These are phyloP conservation scores for Chrysomallon squamiferum DNA, from an alignment of 1,140 invertebrate species.

Conservation along the genomic window DNA sequence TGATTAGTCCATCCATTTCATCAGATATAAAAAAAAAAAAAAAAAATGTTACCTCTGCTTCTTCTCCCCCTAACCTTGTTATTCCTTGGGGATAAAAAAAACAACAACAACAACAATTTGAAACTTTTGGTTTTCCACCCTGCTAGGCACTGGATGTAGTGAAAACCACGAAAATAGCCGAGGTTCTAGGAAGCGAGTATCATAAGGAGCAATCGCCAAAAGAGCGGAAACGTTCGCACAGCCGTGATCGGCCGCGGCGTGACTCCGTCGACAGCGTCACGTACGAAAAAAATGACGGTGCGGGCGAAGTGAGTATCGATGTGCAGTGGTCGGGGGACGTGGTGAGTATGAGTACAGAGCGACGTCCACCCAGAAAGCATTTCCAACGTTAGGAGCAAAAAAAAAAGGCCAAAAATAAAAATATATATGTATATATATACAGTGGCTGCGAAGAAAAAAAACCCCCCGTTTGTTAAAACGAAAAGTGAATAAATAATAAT, in stretches of 20 bases:
- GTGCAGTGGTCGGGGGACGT: constrained; percentile 47
- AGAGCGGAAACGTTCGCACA: constrained; percentile 63
- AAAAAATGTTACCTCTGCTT: too few relatives aligned
- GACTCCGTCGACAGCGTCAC: constrained; percentile 72
- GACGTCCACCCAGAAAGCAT: not conserved
- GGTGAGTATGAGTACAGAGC: constrained; percentile 57
- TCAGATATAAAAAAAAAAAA: too few relatives aligned
- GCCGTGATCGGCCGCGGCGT: constrained; percentile 67
- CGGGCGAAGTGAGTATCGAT: constrained; percentile 69
- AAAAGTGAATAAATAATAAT: too few relatives aligned
- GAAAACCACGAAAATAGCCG: constrained; percentile 84
- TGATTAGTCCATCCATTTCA: too few relatives aligned
- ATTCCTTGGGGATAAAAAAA: too few relatives aligned
- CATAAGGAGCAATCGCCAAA: constrained; percentile 47
- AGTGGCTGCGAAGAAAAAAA: too few relatives aligned
- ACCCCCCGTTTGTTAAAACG: too few relatives aligned
- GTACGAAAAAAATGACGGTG: constrained; percentile 65
- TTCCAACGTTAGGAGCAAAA: not conserved
- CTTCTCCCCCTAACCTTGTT: too few relatives aligned
- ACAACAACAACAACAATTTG: too few relatives aligned
- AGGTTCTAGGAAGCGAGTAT: constrained; percentile 67
- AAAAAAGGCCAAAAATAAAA: not conserved
- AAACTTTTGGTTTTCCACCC: constrained; percentile 49
- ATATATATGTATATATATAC: too few relatives aligned
- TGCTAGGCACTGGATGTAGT: constrained; percentile 85